These are phyloP conservation scores for Alosa alosa DNA, from an alignment of 2,113 vertebrate species.

Conservation along the genomic window DNA sequence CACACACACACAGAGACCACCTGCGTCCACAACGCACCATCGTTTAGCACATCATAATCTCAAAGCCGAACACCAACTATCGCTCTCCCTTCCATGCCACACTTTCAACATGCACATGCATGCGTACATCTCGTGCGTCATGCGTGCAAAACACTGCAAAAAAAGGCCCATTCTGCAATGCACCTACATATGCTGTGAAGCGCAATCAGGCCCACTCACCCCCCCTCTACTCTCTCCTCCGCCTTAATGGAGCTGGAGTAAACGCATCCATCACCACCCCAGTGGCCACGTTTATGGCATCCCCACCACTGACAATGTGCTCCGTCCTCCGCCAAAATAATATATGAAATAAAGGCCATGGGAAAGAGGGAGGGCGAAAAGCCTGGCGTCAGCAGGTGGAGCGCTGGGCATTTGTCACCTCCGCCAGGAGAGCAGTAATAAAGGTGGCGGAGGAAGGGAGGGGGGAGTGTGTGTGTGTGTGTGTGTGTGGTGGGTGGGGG, in stretches of 20 bases:
- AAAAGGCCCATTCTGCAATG: not conserved
- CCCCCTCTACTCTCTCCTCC: not conserved
- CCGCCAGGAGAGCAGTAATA: constrained; percentile 38
- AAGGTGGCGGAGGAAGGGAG: not conserved
- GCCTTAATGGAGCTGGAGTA: not conserved
- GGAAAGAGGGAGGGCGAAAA: constrained; percentile 25
- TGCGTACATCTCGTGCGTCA: too few species aligned
- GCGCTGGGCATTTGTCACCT: constrained; percentile 38
- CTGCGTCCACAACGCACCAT: not conserved
- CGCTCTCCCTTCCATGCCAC: not conserved
- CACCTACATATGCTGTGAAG: not conserved
- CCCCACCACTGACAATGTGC: constrained; percentile 30
- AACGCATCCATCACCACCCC: constrained; percentile 37
- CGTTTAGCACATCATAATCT: not conserved
- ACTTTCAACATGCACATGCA: not conserved
- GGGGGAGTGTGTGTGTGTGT: too few species aligned
- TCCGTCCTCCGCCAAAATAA: constrained; percentile 27
- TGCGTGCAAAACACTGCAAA: not conserved
- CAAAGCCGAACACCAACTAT: not conserved
- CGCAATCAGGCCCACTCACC: not conserved
- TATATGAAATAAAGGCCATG: constrained; percentile 38
- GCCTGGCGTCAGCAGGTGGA: constrained; percentile 42
- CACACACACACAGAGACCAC: too few species aligned
- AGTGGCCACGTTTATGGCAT: constrained; percentile 31
- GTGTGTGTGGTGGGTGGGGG: too few species aligned